Evolutionary conservation across 2,113 vertebrate genomes (phyloP).

Genomic region (Helogale parvula): DNA sequence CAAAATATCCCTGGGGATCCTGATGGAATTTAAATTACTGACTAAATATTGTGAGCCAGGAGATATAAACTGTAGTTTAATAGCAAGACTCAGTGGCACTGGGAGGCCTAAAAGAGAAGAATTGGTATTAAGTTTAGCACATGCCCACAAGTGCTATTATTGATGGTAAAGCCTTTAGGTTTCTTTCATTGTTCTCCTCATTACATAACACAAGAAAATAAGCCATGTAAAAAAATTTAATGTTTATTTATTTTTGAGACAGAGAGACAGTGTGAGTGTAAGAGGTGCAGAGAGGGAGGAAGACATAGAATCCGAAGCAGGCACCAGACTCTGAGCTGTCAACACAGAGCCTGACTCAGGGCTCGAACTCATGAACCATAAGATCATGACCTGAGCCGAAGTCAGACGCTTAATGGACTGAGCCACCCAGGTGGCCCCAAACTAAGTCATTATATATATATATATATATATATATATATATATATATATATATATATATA

Average conservation of each 20-base stretch:
- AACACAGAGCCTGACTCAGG: too few relatives aligned
- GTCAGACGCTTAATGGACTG: too few relatives aligned
- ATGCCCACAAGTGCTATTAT: not conserved
- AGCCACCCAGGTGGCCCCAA: too few relatives aligned
- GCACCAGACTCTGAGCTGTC: too few relatives aligned
- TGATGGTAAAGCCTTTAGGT: not conserved
- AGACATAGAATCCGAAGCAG: too few relatives aligned
- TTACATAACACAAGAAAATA: not conserved
- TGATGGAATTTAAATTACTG: constrained; percentile 45
- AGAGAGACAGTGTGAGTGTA: too few relatives aligned
- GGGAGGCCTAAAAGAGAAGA: not conserved
- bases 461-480: not conserved
- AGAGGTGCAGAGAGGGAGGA: too few relatives aligned
- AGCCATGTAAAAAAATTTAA: not conserved
- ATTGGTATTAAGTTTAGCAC: not conserved
- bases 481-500: not conserved
- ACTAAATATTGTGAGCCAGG: not conserved
- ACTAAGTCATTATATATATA: not conserved
- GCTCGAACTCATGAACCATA: too few relatives aligned
- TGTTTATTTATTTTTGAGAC: too few relatives aligned
- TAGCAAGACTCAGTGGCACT: not conserved
- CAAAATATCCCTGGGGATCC: not conserved
- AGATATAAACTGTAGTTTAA: constrained; percentile 40
- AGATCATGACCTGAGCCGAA: too few relatives aligned
- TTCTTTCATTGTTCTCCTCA: not conserved